Percentiles rank a stretch among this genome's conserved stretches.
Conservation (phyloP, 2,888 invertebrate species). For the Dione juno region DNA sequence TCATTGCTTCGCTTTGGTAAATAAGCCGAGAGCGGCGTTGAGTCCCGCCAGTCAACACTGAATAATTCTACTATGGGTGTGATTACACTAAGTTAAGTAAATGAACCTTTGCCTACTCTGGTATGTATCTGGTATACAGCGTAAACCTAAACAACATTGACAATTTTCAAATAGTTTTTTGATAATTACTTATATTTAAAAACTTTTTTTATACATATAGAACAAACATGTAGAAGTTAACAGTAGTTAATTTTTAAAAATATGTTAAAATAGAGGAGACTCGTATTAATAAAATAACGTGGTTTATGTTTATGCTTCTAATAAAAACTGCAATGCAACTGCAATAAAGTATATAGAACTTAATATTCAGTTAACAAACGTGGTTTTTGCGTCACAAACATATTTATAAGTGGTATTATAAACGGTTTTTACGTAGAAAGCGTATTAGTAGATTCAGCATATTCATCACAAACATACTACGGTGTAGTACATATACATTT, state of each 20-base stretch:
- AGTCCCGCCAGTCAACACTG: background rate
- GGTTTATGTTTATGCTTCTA: conserved; percentile 25
- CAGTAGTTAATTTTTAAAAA: no score
- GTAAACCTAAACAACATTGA: background rate
- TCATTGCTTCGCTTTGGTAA: background rate
- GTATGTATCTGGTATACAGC: background rate
- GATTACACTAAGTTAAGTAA: no score
- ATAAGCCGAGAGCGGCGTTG: background rate
- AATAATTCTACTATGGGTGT: background rate
- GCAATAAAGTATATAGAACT: conserved; percentile 16
- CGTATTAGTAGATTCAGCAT: background rate
- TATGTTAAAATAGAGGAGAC: background rate
- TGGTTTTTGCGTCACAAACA: background rate
- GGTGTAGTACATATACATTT: background rate
- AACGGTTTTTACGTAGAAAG: background rate
- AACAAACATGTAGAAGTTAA: no score
- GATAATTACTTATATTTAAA: background rate
- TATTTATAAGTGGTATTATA: background rate
- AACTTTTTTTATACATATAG: no score
- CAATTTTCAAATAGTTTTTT: background rate
- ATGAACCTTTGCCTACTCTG: no score
- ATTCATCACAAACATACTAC: no score
- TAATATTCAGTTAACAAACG: conserved; percentile 17
- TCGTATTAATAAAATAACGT: conserved; percentile 16
- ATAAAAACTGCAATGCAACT: conserved; percentile 32